Evolutionary conservation across 2,113 vertebrate genomes (phyloP), one percentile per base, ranked within the genome.

Genomic region (Euleptes europaea): DNA sequence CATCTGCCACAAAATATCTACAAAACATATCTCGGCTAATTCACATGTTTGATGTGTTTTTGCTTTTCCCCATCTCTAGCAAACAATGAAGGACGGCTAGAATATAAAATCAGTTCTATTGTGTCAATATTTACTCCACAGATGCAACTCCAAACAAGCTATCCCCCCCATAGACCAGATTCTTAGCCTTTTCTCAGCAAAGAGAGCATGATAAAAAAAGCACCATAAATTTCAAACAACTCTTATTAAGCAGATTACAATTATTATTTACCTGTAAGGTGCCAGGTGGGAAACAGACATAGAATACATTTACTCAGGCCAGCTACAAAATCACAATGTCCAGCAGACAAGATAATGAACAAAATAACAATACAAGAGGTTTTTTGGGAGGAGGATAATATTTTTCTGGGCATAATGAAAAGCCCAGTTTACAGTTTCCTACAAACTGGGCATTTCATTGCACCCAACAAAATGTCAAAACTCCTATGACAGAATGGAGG

Each of bases 1-100:
- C 94, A 94, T 95, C 94, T 95, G 94, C 90, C 90, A 28, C 83
- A 88, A 72, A 91, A 93, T 92, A 87, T 92, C 88, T 78, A 93
- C 94, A 93, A 93, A 83, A 91, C 78, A 4, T 23, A 89, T 94
- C 83, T 91, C 84, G 74, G 83, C 84, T 94, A 82, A 90, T 93
- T 91, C 87, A 84, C 88, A 89, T 91, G 83, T 91, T 92, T 91
- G 87, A 94, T 93, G 89, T 63, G 7, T 79, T 86, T 90, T 84
- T 95, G 87, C 83, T 88, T 57, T 75, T 47, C 49, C 44, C 9
- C 3, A 9, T 35, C 63, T 92, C 84, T 38, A 75, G 86, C 63
- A 91, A 88, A 92, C 90, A 93, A 91, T 88, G 88, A 89, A 89
- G 90, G 89, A 89, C 17, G 54, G 63, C 49, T 47, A 21, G 77